These are phyloP conservation scores for Distichodus sexfasciatus DNA, from an alignment of 2,797 vertebrate genomes.

Conservation along the genomic window DNA sequence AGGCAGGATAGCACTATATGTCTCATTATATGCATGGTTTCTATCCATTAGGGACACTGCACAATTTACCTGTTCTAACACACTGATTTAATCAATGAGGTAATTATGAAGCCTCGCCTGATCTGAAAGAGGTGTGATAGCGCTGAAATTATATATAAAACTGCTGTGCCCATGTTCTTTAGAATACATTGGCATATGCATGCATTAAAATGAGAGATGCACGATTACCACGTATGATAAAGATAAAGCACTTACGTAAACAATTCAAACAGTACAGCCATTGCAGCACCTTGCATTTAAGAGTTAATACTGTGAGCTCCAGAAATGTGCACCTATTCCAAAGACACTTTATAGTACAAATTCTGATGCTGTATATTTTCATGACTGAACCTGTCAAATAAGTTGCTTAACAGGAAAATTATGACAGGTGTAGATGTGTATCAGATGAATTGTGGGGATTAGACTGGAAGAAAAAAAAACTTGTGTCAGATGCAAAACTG, in stretches of 20 bases:
- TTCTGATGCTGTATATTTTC: conserved; percentile 66
- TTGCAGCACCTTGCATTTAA: no score
- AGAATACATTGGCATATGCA: background rate
- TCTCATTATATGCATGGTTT: conserved; percentile 10
- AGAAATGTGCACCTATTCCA: conserved; percentile 45
- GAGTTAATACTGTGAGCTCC: background rate
- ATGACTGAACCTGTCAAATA: conserved; percentile 69
- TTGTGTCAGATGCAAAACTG: conserved; percentile 57
- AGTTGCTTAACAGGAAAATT: conserved; percentile 65
- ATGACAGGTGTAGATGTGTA: conserved; percentile 65
- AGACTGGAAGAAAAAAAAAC: conserved; percentile 53
- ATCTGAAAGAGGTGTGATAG: conserved; percentile 3
- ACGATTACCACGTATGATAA: background rate
- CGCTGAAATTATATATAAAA: background rate
- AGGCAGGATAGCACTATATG: background rate
- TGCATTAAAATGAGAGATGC: conserved; percentile 1
- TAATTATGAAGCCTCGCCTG: no score
- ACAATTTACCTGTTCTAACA: no score
- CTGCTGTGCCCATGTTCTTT: background rate
- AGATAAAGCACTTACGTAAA: conserved; percentile 13
- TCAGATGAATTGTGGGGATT: conserved; percentile 64
- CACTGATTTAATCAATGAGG: background rate
- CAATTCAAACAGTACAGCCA: conserved; percentile 2
- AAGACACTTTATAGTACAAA: conserved; percentile 61
- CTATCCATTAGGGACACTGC: background rate